Conservation (phyloP, 1,140 invertebrate genomes). For the Mactra quadrangularis region DNA sequence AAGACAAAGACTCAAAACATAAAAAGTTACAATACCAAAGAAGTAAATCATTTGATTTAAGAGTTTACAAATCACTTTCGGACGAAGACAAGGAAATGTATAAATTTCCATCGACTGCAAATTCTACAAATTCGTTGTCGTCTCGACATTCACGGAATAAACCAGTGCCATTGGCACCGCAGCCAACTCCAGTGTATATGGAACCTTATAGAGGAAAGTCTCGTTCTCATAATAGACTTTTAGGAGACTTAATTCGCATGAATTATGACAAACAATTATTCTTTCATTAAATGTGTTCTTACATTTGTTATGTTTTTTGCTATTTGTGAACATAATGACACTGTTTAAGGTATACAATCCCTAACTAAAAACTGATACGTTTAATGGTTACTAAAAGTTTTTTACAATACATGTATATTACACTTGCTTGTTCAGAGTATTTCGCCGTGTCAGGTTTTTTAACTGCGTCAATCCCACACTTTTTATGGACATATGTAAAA, state of each 20-base stretch:
- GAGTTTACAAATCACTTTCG: constrained; percentile 47
- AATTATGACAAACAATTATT: constrained; percentile 69
- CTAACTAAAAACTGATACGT: too few relatives aligned
- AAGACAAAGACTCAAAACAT: constrained; percentile 37
- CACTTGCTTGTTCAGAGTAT: too few relatives aligned
- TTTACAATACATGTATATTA: too few relatives aligned
- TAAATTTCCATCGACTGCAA: constrained; percentile 58
- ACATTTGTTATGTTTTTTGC: not conserved
- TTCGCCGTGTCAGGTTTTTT: too few relatives aligned
- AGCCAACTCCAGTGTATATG: constrained; percentile 63
- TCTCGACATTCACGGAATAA: constrained; percentile 52
- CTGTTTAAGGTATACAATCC: too few relatives aligned
- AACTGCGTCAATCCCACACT: too few relatives aligned
- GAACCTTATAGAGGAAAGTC: constrained; percentile 66
- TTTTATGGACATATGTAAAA: too few relatives aligned
- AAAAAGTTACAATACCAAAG: constrained; percentile 14
- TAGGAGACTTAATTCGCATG: constrained; percentile 68
- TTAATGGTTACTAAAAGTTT: too few relatives aligned
- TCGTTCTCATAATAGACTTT: constrained; percentile 60
- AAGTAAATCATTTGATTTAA: constrained; percentile 54
- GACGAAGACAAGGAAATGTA: constrained; percentile 69
- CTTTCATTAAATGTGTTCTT: constrained; percentile 33
- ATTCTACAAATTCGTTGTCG: constrained; percentile 48
- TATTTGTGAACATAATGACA: too few relatives aligned
- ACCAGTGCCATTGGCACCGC: constrained; percentile 60